phyloP scores from a whole-genome alignment of 2,113 vertebrate species.

The Vanacampus margaritifer region DNA sequence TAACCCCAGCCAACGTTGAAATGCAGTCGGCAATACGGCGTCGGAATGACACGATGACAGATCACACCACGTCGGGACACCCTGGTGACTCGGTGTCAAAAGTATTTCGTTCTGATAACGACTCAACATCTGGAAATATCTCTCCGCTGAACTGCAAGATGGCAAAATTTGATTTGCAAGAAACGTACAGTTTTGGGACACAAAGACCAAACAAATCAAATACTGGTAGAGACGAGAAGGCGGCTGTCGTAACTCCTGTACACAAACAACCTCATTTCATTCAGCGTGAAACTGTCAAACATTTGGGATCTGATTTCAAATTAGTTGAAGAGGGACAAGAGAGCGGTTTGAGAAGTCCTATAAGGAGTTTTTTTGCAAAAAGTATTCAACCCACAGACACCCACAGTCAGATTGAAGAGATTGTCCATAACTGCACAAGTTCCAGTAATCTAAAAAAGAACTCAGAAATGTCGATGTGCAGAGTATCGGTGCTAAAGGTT shows the following conservation, averaged over 20 bases:
- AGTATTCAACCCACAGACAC: not conserved
- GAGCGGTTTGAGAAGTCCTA: not conserved
- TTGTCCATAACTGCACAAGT: not conserved
- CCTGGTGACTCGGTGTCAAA: not conserved
- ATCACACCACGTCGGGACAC: constrained; percentile 25
- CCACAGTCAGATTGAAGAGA: constrained; percentile 1
- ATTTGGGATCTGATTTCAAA: not conserved
- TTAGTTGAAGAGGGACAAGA: not conserved
- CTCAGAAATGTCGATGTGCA: not conserved
- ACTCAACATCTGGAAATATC: constrained; percentile 2
- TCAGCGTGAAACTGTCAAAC: not conserved
- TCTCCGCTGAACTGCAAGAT: constrained; percentile 9
- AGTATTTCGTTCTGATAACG: not conserved
- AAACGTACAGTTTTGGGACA: constrained; percentile 12
- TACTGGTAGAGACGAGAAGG: constrained; percentile 2
- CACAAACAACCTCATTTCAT: not conserved
- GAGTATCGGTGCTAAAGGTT: constrained; percentile 5
- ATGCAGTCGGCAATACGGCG: not conserved
- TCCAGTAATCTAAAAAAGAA: not conserved
- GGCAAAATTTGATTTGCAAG: not conserved
- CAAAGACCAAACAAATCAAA: not conserved
- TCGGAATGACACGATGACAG: constrained; percentile 1
- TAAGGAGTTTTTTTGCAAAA: not conserved
- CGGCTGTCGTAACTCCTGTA: constrained; percentile 1
- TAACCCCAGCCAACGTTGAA: constrained; percentile 1